Evolutionary conservation across 2,113 vertebrate species (phyloP).

Genomic region (Phycodurus eques): DNA sequence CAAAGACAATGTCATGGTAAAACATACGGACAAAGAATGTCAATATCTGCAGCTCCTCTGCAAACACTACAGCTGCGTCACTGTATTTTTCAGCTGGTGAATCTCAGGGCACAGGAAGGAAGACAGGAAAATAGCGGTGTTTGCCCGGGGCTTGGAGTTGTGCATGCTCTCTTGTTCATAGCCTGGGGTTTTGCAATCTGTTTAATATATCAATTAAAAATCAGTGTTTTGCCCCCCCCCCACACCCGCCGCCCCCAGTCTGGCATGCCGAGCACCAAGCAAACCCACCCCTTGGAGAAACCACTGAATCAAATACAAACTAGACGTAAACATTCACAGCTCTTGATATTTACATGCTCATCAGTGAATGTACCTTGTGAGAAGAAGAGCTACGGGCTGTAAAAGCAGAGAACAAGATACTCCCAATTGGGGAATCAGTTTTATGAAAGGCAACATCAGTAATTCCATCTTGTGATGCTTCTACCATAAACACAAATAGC

Average conservation of each 20-base stretch:
- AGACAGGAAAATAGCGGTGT: conserved; percentile 10
- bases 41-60: background rate
- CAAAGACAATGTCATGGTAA: background rate
- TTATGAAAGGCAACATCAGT: background rate
- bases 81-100: conserved; percentile 28
- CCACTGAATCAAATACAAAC: conserved; percentile 37
- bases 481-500: background rate
- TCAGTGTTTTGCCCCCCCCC: conserved; percentile 53
- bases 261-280: conserved; percentile 33
- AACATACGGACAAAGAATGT: background rate
- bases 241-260: conserved; percentile 36
- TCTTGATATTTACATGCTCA: conserved; percentile 11
- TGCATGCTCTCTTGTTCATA: conserved; percentile 54
- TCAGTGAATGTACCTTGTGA: conserved; percentile 18
- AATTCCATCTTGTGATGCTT: background rate
- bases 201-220: conserved; percentile 76
- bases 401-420: conserved; percentile 8
- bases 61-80: conserved; percentile 3
- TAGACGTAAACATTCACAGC: conserved; percentile 20
- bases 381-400: conserved; percentile 7
- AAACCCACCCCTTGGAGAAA: conserved; percentile 28
- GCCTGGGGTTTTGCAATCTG: conserved; percentile 72
- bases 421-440: background rate
- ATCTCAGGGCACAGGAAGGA: conserved; percentile 25
- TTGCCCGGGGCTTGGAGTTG: conserved; percentile 36